Conservation (phyloP, 2,888 invertebrate species). For the Plebejus anna region DNA sequence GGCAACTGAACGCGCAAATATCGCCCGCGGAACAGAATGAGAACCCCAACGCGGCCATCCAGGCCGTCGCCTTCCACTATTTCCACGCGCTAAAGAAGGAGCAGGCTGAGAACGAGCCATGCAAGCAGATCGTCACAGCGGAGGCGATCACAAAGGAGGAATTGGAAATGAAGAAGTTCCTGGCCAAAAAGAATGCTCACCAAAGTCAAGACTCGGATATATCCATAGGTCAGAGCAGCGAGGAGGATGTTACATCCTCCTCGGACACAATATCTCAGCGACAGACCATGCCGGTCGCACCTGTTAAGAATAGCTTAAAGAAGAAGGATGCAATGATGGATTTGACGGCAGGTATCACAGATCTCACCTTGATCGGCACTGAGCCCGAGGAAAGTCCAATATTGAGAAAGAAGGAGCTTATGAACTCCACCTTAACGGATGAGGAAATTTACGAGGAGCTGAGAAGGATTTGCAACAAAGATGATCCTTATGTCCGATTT, state of each 20-base stretch:
- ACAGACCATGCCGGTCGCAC: slow-evolving; percentile 79
- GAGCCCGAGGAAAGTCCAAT: slow-evolving; percentile 80
- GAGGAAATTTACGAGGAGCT: slow-evolving; percentile 89
- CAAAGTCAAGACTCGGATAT: slow-evolving; percentile 82
- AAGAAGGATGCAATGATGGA: slow-evolving; percentile 65
- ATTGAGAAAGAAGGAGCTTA: slow-evolving; percentile 80
- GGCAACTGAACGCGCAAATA: slow-evolving; percentile 89
- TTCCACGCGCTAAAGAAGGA: slow-evolving; percentile 90
- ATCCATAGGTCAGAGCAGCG: slow-evolving; percentile 75
- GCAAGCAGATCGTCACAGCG: slow-evolving; percentile 90
- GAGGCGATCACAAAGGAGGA: slow-evolving; percentile 90
- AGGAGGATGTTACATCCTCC: slow-evolving; percentile 70
- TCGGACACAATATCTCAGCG: slow-evolving; percentile 61
- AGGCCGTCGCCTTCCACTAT: slow-evolving; percentile 94
- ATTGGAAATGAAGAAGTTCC: slow-evolving; percentile 88
- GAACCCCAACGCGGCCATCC: slow-evolving; percentile 93
- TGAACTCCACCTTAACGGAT: slow-evolving; percentile 81
- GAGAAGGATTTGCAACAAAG: slow-evolving; percentile 87
- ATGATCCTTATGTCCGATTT: slow-evolving; percentile 90
- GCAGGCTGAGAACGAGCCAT: slow-evolving; percentile 84
- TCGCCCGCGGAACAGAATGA: slow-evolving; percentile 92
- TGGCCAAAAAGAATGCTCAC: slow-evolving; percentile 86
- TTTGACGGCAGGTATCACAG: slow-evolving; percentile 62
- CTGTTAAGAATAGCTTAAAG: slow-evolving; percentile 63
- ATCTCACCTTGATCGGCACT: slow-evolving; percentile 65